Evolutionary conservation across 2,113 vertebrate species (phyloP), one percentile per base, ranked within the genome.

Genomic region (Caretta caretta): DNA sequence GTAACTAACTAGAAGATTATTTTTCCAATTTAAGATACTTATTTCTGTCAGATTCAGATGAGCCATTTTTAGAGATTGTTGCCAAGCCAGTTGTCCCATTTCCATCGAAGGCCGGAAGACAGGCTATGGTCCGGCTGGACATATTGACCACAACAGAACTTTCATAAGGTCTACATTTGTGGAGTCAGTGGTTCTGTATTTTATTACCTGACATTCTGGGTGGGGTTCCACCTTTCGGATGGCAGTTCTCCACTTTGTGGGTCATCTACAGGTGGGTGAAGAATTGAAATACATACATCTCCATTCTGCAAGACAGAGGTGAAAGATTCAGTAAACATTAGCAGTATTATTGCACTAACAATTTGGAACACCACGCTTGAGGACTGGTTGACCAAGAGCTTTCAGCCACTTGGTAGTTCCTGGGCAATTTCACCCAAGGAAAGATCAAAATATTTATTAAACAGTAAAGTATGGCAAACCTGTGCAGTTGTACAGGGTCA

Each of bases 201-300:
- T 51, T n/a, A 92, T 96, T 98, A 99, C 99, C 99, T 99, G 98
- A 99, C 99, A 56, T 99, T 99, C 97, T 99, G 99, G 62, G 99
- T 99, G 93, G 99, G 99, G 97, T 99, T 99, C 99, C 99, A 99
- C 98, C 99, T 99, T 97, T 99, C 99, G 1, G 99, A 99, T 3
- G 99, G 99, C 91, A 99, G 98, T 96, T 99, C 99, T 96, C 99
- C 99, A 78, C 99, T 99, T 97, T 99, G 99, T 92, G 99, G 99
- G 96, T 99, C 99, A 96, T 99, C 99, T 94, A 99, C 99, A 86
- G 99, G 99, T 25, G 99, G 99, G 85, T 99, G 99, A 97, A 99
- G 98, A 98, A 99, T 99, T 89, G 99, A 99, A 98, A 99, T 99
- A 97, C 98, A 99, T 92, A 99, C 99, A 92, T 99, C 99, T 96